A percentile compares a stretch with the other conserved stretches of the same genome.
Evolutionary conservation across 2,113 vertebrate species (phyloP).

Genomic region (Python bivittatus): DNA sequence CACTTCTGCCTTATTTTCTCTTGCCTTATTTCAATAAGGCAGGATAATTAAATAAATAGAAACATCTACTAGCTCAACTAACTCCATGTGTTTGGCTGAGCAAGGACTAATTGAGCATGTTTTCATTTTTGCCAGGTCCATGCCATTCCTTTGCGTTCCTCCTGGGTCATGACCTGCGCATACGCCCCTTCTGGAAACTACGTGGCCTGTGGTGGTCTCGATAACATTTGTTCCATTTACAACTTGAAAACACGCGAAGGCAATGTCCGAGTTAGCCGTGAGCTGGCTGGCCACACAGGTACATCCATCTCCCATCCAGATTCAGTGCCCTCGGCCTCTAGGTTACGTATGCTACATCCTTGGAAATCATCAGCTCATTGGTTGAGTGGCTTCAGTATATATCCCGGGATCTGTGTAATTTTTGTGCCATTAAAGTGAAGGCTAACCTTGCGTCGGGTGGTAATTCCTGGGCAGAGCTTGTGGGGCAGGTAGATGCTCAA

Average conservation of each 20-base stretch:
- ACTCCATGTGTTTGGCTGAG: neutral
- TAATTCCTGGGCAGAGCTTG: neutral
- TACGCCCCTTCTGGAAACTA: slow-evolving; percentile 98
- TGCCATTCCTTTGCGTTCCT: slow-evolving; percentile 96
- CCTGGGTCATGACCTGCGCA: slow-evolving; percentile 99
- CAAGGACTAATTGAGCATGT: neutral
- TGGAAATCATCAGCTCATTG: neutral
- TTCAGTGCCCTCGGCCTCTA: neutral
- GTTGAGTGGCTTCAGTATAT: neutral
- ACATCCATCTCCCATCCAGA: neutral
- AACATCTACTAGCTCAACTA: neutral
- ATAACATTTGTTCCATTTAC: slow-evolving; percentile 99
- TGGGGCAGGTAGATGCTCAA: neutral
- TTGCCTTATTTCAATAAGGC: no score
- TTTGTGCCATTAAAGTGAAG: neutral
- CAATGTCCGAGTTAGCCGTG: slow-evolving; percentile 96
- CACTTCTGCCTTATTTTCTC: neutral
- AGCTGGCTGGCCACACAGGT: slow-evolving; percentile 98
- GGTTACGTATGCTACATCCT: neutral
- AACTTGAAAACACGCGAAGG: slow-evolving; percentile 99
- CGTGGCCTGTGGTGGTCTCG: slow-evolving; percentile 96
- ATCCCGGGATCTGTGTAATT: neutral
- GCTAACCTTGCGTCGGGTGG: neutral
- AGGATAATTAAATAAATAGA: neutral
- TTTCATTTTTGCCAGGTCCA: slow-evolving; percentile 81